Evolutionary conservation across 1,140 invertebrate species (phyloP).

Genomic region (Geopemphigus sp.): DNA sequence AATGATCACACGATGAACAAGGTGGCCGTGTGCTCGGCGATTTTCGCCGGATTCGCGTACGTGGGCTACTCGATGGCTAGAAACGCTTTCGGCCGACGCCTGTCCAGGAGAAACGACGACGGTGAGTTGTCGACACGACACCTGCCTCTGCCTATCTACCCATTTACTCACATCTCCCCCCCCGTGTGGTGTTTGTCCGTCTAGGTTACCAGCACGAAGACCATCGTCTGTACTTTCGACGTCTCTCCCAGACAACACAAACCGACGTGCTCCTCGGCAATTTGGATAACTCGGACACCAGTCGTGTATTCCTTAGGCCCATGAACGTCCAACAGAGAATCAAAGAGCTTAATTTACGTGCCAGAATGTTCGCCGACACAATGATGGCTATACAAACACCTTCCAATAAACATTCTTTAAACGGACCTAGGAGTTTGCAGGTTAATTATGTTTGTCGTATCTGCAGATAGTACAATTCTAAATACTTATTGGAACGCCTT

Average conservation of each 20-base stretch:
- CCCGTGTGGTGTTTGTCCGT: constrained; percentile 34
- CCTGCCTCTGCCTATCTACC: no score
- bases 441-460: no score
- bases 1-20: constrained; percentile 57
- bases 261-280: constrained; percentile 59
- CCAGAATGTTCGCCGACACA: constrained; percentile 60
- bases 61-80: constrained; percentile 60
- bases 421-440: constrained; percentile 57
- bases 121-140: no score
- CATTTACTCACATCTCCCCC: no score
- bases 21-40: constrained; percentile 60
- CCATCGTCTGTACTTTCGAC: constrained; percentile 57
- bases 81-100: constrained; percentile 58
- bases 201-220: constrained; percentile 56
- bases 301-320: constrained; percentile 57
- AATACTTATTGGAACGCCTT: no score
- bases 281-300: constrained; percentile 56
- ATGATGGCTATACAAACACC: constrained; percentile 58
- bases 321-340: constrained; percentile 60
- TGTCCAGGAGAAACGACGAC: constrained; percentile 51
- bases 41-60: constrained; percentile 61
- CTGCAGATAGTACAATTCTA: no score
- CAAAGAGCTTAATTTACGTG: constrained; percentile 59
- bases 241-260: constrained; percentile 60
- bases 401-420: constrained; percentile 54